Evolutionary conservation across 1,140 invertebrate species (phyloP), one percentile per base, ranked within the genome.

Genomic region (Drosophila ananassae): DNA sequence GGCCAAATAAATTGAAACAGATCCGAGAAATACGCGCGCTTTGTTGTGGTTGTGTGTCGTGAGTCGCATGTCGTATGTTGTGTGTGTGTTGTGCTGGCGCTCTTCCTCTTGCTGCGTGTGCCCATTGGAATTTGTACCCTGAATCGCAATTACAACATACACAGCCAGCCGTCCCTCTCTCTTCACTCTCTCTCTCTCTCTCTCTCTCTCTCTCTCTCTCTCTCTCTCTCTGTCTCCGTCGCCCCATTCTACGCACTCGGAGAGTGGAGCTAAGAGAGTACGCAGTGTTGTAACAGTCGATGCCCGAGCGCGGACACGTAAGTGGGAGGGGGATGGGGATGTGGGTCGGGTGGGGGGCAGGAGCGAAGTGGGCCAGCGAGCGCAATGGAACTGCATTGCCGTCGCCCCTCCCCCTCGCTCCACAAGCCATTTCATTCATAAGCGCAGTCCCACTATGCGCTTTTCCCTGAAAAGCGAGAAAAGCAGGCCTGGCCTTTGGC

Each of bases 81-180:
- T 58, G 28, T 72, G 61, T 34, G 46, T 54, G 55, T 28, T 28
- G 25, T 28, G 25, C 7, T 28, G 25, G 25, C 25, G 25, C 25
- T 74, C 63, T 63, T 75, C 79, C 74, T 83, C 74, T 73, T 39
- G 51, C 67, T 84, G 77, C 73, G 81, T 83, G 67, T 75, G 77
- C 82, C 78, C 83, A 83, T 89, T 89, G 83, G 83, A 89, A 89
- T 89, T 89, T 89, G 83, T 89, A 89, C 73, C 71, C 75, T 77
- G 64, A 89, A 83, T 83, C 79, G 84, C 79, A 89, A 89, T 89
- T 89, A 89, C 83, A 89, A 79, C 84, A 89, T 77, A 89, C 67
- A 87, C 79, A 89, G 79, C 77, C 62, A 87, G 46, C 63, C 21
- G 12, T 30, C 32, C 59, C 62, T 44, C 44, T 68, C 24, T 28